These are phyloP conservation scores for Acleris holmiana DNA, from an alignment of 2,888 invertebrate genomes.

Conservation along the genomic window DNA sequence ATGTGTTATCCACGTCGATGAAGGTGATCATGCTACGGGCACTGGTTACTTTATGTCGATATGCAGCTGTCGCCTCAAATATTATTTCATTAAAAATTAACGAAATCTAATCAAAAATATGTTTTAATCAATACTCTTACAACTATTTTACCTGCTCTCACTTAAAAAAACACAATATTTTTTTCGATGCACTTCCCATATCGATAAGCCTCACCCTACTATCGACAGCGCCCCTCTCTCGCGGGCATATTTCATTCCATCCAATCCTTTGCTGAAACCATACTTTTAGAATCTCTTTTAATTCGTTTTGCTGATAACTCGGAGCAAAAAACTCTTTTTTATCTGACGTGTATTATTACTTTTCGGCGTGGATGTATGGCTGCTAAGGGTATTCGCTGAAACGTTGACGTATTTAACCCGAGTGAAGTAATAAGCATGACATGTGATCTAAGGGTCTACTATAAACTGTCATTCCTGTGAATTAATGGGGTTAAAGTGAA, in stretches of 20 bases:
- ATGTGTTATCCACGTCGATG: too few species aligned
- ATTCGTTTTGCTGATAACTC: conserved; percentile 42
- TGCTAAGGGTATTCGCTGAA: conserved; percentile 3
- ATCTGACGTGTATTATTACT: conserved; percentile 37
- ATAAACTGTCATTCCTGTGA: too few species aligned
- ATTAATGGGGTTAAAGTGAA: too few species aligned
- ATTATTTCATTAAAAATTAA: too few species aligned
- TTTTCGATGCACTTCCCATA: neutral
- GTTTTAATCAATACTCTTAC: too few species aligned
- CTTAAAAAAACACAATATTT: neutral
- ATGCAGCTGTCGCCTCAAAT: too few species aligned
- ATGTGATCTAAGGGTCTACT: too few species aligned
- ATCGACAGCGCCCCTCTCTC: conserved; percentile 4
- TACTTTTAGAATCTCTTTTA: conserved; percentile 41
- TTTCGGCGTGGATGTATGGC: conserved; percentile 24
- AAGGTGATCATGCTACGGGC: too few species aligned
- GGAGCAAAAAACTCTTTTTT: conserved; percentile 34
- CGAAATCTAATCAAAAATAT: too few species aligned
- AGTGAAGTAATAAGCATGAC: neutral
- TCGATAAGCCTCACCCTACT: conserved; percentile 5
- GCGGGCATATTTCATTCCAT: conserved; percentile 39
- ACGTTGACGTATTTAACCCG: neutral
- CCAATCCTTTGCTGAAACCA: conserved; percentile 43
- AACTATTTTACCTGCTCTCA: neutral
- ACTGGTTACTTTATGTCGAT: too few species aligned